A percentile compares a stretch with the other conserved stretches of the same genome.
phyloP scores from a whole-genome alignment of 2,113 vertebrate species.

The Puma concolor region DNA sequence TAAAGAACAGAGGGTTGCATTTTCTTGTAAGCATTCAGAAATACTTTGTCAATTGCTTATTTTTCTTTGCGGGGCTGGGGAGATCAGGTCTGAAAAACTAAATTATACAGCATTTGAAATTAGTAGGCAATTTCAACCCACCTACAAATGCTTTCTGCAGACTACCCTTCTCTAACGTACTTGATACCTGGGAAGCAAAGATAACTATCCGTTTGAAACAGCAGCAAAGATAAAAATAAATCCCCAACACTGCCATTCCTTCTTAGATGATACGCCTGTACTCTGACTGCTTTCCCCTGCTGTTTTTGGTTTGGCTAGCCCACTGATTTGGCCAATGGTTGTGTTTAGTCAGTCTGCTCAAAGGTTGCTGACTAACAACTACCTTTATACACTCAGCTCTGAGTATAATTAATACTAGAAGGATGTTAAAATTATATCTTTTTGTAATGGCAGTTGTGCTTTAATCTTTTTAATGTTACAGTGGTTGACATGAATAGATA shows the following conservation, averaged over 20 bases:
- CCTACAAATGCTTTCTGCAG: conserved; percentile 45
- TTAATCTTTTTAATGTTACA: conserved; percentile 31
- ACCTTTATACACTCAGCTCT: conserved; percentile 6
- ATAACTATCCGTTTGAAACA: conserved; percentile 70
- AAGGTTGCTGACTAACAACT: conserved; percentile 57
- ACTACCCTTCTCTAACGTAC: conserved; percentile 35
- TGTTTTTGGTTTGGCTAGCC: conserved; percentile 40
- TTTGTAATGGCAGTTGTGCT: conserved; percentile 42
- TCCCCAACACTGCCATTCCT: background rate
- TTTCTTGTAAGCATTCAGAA: conserved; percentile 48
- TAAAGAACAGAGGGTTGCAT: conserved; percentile 40
- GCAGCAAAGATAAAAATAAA: conserved; percentile 75
- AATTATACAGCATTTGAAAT: conserved; percentile 76
- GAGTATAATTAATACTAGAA: conserved; percentile 55
- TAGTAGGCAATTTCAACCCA: conserved; percentile 63
- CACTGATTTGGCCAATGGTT: conserved; percentile 42
- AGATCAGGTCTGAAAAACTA: conserved; percentile 55
- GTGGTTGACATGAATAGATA: background rate
- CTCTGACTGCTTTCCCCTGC: conserved; percentile 26
- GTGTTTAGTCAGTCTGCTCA: conserved; percentile 61
- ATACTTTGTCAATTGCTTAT: conserved; percentile 60
- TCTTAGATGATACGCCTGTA: conserved; percentile 48
- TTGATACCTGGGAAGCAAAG: conserved; percentile 65
- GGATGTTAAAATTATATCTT: conserved; percentile 44
- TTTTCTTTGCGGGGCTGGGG: background rate